Evolutionary conservation across 2,888 invertebrate species (phyloP).

Genomic region (Omphaloscelis lunosa): DNA sequence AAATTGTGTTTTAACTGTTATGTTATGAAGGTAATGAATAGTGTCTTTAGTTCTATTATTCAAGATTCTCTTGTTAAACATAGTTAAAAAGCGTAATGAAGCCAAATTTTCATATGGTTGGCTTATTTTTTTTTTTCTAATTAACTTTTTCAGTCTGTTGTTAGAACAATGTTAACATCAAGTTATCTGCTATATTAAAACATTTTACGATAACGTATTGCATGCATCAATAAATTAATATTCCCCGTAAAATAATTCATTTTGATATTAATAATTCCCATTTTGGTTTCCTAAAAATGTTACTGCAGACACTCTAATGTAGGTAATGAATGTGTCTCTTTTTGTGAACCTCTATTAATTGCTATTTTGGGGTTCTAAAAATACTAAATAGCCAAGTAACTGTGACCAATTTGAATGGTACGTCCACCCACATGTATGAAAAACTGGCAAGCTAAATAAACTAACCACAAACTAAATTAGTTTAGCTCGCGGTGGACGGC

Average conservation of each 20-base stretch:
- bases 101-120: not conserved
- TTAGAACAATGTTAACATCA: constrained; percentile 20
- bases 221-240: not conserved
- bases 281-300: no score
- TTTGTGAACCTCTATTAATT: no score
- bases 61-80: not conserved
- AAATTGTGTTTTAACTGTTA: not conserved
- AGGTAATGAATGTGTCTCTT: no score
- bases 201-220: constrained; percentile 36
- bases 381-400: no score
- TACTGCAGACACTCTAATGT: no score
- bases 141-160: constrained; percentile 11
- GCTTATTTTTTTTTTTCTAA: not conserved
- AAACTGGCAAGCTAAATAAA: no score
- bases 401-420: no score
- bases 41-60: not conserved
- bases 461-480: no score
- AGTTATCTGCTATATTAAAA: constrained; percentile 43
- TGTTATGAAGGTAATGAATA: not conserved
- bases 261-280: not conserved
- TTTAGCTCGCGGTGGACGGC: no score
- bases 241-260: not conserved
- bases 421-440: no score
- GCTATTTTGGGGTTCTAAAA: no score
- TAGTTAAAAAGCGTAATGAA: not conserved